Percentiles rank a stretch among this genome's conserved stretches.
Evolutionary conservation across 1,140 invertebrate genomes (phyloP).

Genomic region (Hormaphis cornu): DNA sequence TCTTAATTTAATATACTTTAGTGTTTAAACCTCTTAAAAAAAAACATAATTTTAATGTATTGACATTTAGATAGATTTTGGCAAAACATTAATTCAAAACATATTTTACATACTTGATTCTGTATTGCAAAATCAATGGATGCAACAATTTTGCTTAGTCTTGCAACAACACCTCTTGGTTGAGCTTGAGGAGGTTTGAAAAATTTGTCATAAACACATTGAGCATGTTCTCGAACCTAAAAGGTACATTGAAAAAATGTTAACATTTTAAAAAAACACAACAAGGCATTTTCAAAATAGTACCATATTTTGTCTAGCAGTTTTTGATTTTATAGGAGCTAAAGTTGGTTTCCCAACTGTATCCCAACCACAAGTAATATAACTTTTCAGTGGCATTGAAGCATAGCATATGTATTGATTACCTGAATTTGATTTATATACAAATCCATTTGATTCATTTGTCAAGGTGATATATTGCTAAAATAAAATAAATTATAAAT

Average conservation of each 20-base stretch:
- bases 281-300: neutral
- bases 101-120: constrained; percentile 53
- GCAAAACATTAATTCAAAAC: no score
- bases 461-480: constrained; percentile 85
- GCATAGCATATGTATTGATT: constrained; percentile 97
- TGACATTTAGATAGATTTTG: no score
- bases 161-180: constrained; percentile 77
- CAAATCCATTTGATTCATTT: constrained; percentile 93
- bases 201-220: constrained; percentile 77
- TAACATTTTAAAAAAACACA: neutral
- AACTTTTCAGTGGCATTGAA: constrained; percentile 72
- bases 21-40: no score
- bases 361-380: constrained; percentile 75
- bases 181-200: constrained; percentile 80
- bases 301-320: constrained; percentile 74
- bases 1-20: no score
- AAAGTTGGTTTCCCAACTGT: constrained; percentile 66
- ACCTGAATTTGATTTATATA: constrained; percentile 94
- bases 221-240: constrained; percentile 56
- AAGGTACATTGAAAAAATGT: neutral
- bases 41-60: no score
- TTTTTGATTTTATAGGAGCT: constrained; percentile 74
- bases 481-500: constrained; percentile 33
- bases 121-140: constrained; percentile 71
- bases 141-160: constrained; percentile 68